These are phyloP conservation scores for Cybosia mesomella DNA, from an alignment of 2,888 invertebrate genomes.

Conservation along the genomic window DNA sequence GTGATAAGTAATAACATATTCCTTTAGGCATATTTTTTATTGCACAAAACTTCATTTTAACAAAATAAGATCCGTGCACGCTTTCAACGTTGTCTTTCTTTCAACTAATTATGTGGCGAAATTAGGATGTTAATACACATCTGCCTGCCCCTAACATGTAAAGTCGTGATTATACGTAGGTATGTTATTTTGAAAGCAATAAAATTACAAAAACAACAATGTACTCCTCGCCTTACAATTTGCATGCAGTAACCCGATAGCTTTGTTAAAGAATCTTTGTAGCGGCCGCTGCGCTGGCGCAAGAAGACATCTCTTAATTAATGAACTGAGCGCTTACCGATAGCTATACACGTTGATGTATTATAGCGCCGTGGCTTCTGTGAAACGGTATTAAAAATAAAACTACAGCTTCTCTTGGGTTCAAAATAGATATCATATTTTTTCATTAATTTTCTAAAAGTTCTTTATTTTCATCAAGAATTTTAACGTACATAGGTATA, in stretches of 20 bases:
- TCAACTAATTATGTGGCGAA: neutral
- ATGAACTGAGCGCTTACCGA: constrained; percentile 36
- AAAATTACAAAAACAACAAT: constrained; percentile 24
- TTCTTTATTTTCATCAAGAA: neutral
- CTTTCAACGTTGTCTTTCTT: neutral
- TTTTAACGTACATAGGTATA: no score
- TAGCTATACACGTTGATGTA: neutral
- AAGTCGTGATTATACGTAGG: neutral
- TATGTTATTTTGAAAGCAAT: constrained; percentile 5
- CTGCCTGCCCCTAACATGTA: neutral
- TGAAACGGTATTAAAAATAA: constrained; percentile 2
- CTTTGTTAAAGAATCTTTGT: constrained; percentile 48
- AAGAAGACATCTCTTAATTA: constrained; percentile 52
- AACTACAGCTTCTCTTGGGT: neutral
- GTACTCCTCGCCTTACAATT: constrained; percentile 36
- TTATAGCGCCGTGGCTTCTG: constrained; percentile 36
- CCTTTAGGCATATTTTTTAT: no score
- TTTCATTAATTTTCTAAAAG: neutral
- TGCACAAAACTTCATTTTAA: no score
- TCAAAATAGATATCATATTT: neutral
- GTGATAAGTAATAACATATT: no score
- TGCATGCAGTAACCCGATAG: constrained; percentile 47
- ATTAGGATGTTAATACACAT: neutral
- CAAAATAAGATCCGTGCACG: no score
- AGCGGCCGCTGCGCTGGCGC: constrained; percentile 35